Percentiles rank a stretch among this genome's conserved stretches.
Conservation (phyloP, 2,113 vertebrate species). For the Meleagris gallopavo region DNA sequence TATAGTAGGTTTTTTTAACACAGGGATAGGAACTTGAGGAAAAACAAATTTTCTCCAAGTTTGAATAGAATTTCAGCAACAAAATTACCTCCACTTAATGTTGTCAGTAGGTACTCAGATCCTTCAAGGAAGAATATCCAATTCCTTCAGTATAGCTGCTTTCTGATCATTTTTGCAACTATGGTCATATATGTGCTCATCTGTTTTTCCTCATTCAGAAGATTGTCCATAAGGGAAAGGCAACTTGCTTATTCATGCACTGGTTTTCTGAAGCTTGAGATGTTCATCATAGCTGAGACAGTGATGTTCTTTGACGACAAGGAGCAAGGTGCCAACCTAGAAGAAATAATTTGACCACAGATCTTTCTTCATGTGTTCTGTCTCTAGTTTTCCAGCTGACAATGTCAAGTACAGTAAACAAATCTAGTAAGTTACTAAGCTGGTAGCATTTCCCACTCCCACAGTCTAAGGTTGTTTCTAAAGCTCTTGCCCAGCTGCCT, state of each 20-base stretch:
- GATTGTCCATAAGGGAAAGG: neutral
- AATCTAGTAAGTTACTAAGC: neutral
- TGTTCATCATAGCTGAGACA: neutral
- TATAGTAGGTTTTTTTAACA: neutral
- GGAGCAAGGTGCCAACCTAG: neutral
- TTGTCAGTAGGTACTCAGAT: neutral
- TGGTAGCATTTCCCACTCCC: accelerated
- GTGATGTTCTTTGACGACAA: neutral
- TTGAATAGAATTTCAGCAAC: neutral
- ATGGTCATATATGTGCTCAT: accelerated
- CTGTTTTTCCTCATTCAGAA: neutral
- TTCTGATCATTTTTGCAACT: neutral
- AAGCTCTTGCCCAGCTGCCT: neutral
- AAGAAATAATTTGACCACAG: neutral
- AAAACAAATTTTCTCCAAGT: neutral
- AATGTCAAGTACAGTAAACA: neutral
- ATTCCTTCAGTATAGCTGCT: neutral
- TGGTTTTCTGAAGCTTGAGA: neutral
- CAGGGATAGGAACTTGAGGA: neutral
- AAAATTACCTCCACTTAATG: neutral
- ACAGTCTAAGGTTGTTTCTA: neutral
- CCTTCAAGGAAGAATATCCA: neutral
- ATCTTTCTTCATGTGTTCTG: neutral
- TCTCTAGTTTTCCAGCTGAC: neutral
- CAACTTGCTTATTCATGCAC: neutral